Base-by-base conservation (phyloP, 2,888 invertebrate species). In the Meteorus colon region DNA sequence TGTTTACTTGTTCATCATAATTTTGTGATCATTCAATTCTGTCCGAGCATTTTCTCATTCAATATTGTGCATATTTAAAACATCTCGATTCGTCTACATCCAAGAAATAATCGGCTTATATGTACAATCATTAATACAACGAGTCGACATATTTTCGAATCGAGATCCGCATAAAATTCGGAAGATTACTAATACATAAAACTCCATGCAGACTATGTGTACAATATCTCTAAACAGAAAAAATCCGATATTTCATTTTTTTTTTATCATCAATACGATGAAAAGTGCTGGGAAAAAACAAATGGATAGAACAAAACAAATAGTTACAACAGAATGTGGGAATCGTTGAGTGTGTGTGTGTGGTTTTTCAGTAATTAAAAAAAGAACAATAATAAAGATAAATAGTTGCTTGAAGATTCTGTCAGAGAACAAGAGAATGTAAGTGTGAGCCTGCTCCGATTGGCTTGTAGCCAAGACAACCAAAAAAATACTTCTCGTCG, bases 361-460 rank as follows among this genome's bases (percentile, higher is more conserved):
- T 24, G 19, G 29, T 55, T 70, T 51, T 55, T n/a, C 24, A 55
- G 59, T 70, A 59, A 70, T 70, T 70, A 70, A 59, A 37, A 70
- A 70, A 70, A 10, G n/a, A 8, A 19, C 5, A 55, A 55, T 19
- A 24, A 55, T 19, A 55, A 66, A n/a, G 37, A 65, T 31, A 65
- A 65, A 66, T 27, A 66, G 27, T 41, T 27, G 48, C 29, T n/a
- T 24, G 24, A 70, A 34, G 55, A 34, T 70, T 37, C 16, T 24
- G 31, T 59, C 59, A 24, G 59, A 51, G 29, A 70, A 70, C 69
- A 70, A 70, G 37, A 51, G 69, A 16, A 34, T 55, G 59, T 51
- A 14, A 37, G 59, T 19, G 69, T 55, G 55, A 59, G 65, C 19
- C 59, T 70, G 59, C 34, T 55, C 59, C 59, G 51, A 70, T 70